phyloP scores from a whole-genome alignment of 2,888 invertebrate genomes.

The Urechis unicinctus region DNA sequence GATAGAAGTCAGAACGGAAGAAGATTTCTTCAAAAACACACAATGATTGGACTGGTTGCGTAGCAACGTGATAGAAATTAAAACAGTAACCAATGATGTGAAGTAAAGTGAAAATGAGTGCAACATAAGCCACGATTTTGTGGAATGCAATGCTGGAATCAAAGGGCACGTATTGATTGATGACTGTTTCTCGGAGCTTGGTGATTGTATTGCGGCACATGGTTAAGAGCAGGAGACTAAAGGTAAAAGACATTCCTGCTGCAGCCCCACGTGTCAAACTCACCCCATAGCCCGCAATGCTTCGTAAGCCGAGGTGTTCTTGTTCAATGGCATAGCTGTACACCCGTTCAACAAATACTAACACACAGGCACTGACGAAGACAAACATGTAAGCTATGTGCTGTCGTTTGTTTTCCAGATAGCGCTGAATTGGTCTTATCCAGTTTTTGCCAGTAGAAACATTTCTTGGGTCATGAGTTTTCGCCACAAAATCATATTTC shows the following conservation, averaged over 20 bases:
- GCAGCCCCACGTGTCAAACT: slow-evolving; percentile 60
- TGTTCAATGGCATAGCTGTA: slow-evolving; percentile 56
- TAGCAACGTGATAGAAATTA: slow-evolving; percentile 62
- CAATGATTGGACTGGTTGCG: slow-evolving; percentile 59
- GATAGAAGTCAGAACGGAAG: slow-evolving; percentile 58
- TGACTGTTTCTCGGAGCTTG: slow-evolving; percentile 56
- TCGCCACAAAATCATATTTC: no score
- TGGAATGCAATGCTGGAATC: slow-evolving; percentile 59
- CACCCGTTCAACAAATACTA: slow-evolving; percentile 58
- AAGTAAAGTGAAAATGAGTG: slow-evolving; percentile 57
- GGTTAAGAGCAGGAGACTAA: slow-evolving; percentile 57
- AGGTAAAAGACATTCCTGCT: slow-evolving; percentile 61
- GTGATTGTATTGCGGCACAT: slow-evolving; percentile 61
- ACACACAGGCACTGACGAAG: slow-evolving; percentile 56
- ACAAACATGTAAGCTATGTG: slow-evolving; percentile 58
- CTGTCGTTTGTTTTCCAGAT: slow-evolving; percentile 55
- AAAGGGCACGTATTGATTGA: slow-evolving; percentile 59
- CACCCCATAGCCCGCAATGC: slow-evolving; percentile 59
- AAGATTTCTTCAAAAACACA: slow-evolving; percentile 59
- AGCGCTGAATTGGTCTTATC: slow-evolving; percentile 32
- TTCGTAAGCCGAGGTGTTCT: slow-evolving; percentile 59
- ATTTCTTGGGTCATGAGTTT: no score
- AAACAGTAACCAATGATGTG: slow-evolving; percentile 61
- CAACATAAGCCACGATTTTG: slow-evolving; percentile 59
- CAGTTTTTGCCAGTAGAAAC: no score